Percentiles rank a stretch among this genome's conserved stretches.
Conservation (phyloP, 2,888 invertebrate species). For the Epinotia demarniana region DNA sequence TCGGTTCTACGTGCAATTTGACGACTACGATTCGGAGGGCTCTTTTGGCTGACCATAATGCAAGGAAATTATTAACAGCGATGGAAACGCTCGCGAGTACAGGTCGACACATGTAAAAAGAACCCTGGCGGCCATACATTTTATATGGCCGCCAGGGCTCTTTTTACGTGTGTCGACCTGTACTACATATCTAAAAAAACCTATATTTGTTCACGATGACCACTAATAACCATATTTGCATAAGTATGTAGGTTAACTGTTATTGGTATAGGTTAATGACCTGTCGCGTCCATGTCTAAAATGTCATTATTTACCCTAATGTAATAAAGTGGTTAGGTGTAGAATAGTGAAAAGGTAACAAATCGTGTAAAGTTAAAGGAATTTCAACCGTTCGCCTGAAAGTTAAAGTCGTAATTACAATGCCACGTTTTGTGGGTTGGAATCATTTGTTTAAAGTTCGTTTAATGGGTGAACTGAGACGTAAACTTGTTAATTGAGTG, state of each 20-base stretch:
- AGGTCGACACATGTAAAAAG: no score
- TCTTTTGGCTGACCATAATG: no score
- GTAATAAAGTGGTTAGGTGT: conserved; percentile 4
- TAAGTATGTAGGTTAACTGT: conserved; percentile 23
- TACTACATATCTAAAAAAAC: background rate
- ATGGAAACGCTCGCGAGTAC: background rate
- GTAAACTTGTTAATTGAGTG: background rate
- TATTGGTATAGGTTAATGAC: conserved; percentile 20
- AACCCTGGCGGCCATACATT: no score
- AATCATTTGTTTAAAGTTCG: background rate
- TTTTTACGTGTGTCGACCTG: no score
- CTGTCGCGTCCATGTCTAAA: conserved; percentile 18
- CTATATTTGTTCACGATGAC: conserved; percentile 23
- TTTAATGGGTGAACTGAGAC: background rate
- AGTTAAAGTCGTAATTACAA: background rate
- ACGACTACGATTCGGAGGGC: no score
- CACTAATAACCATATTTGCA: conserved; percentile 26
- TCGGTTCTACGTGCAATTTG: no score
- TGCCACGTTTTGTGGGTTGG: background rate
- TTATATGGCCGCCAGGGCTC: no score
- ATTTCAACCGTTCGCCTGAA: background rate
- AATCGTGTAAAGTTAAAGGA: background rate
- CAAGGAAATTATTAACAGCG: background rate
- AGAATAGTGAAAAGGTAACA: background rate
- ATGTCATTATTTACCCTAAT: conserved; percentile 21